Conservation (phyloP, 2,888 invertebrate genomes). For the Dryocosmus kuriphilus region DNA sequence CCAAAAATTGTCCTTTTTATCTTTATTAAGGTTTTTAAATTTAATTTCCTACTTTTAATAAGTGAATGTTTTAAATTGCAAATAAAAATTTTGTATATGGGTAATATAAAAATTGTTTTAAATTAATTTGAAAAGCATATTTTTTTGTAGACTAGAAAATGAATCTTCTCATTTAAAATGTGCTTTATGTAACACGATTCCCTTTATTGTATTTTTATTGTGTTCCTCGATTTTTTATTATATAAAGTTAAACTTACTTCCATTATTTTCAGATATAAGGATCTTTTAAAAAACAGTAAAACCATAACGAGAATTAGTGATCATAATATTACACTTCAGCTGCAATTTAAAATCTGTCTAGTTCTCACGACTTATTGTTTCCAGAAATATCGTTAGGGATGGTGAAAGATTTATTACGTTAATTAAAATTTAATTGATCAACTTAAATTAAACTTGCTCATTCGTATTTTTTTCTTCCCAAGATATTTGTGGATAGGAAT, state of each 20-base stretch:
- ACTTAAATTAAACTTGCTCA: background rate
- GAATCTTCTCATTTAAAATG: too few species aligned
- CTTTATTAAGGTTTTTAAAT: too few species aligned
- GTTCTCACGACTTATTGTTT: background rate
- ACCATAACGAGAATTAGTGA: background rate
- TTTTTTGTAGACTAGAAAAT: too few species aligned
- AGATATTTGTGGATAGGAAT: background rate
- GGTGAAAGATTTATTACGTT: background rate
- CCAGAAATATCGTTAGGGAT: background rate
- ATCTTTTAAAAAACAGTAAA: background rate
- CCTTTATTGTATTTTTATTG: background rate
- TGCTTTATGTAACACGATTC: too few species aligned
- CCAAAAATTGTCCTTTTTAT: too few species aligned
- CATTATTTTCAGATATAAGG: background rate
- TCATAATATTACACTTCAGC: background rate
- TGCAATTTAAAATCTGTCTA: background rate
- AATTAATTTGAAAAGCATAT: too few species aligned
- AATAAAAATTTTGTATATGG: too few species aligned
- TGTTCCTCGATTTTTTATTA: background rate
- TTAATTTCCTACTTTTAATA: too few species aligned
- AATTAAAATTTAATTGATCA: background rate
- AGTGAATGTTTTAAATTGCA: too few species aligned
- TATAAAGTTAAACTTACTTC: background rate
- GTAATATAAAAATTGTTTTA: too few species aligned
- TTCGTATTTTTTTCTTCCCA: background rate